Conservation (phyloP, 2,888 invertebrate species). For the Gasteruption jaculator region DNA sequence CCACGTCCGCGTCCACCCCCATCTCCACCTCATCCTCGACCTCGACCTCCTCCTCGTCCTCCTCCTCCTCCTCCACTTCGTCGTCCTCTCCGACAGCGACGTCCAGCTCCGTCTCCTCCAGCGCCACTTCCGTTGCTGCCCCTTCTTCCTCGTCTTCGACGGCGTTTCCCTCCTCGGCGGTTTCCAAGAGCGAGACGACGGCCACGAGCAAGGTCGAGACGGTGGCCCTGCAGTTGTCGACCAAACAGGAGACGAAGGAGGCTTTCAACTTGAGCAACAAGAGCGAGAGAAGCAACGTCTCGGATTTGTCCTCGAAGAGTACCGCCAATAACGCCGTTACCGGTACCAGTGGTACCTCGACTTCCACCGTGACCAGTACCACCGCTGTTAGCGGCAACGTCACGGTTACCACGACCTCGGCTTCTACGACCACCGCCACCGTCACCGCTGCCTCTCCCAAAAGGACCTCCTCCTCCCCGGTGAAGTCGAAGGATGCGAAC, state of each 20-base stretch:
- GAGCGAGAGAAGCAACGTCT: too few relatives aligned
- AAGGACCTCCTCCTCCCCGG: too few relatives aligned
- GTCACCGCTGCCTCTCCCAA: too few relatives aligned
- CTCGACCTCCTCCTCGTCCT: slow-evolving; percentile 25
- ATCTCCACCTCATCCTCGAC: slow-evolving; percentile 4
- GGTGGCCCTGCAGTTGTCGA: slow-evolving; percentile 15
- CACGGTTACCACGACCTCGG: too few relatives aligned
- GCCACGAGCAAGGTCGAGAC: slow-evolving; percentile 15
- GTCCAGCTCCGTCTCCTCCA: neutral
- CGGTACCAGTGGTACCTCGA: slow-evolving; percentile 10
- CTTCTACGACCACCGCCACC: too few relatives aligned
- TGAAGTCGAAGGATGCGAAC: slow-evolving; percentile 13
- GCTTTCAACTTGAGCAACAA: too few relatives aligned
- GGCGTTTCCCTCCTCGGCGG: too few relatives aligned
- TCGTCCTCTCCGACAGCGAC: neutral
- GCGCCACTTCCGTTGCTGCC: neutral
- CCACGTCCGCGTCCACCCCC: slow-evolving; percentile 8
- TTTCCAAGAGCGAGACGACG: slow-evolving; percentile 14
- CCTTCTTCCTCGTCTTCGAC: too few relatives aligned
- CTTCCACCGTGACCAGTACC: slow-evolving; percentile 17
- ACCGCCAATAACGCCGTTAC: too few relatives aligned
- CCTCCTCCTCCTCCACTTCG: slow-evolving; percentile 8
- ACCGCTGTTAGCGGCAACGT: too few relatives aligned
- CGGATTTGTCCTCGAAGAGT: too few relatives aligned
- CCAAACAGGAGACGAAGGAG: too few relatives aligned